Evolutionary conservation across 2,113 vertebrate species (phyloP).

Genomic region (Melanerpes formicivorus): DNA sequence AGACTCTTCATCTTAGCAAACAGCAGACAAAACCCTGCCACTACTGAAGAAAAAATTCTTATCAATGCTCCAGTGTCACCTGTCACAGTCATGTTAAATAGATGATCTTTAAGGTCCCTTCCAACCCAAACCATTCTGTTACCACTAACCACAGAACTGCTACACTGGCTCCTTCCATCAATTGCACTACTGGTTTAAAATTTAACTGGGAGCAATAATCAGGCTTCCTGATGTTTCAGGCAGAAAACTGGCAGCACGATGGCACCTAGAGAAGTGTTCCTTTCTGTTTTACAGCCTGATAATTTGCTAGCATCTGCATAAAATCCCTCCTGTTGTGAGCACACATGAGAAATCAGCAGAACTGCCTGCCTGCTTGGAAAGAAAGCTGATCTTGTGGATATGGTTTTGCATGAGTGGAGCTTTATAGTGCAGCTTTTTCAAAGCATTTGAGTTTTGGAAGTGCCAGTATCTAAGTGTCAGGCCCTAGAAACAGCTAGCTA

Average conservation of each 20-base stretch:
- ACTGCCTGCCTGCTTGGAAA: not conserved
- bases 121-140: not conserved
- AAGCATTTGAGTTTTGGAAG: not conserved
- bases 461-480: not conserved
- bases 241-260: not conserved
- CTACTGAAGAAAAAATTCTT: not conserved
- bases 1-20: not conserved
- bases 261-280: not conserved
- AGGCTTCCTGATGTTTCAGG: not conserved
- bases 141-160: fast-evolving
- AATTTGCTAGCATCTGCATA: not conserved
- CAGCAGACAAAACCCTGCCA: not conserved
- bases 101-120: too few species aligned
- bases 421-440: not conserved
- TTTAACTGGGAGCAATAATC: not conserved
- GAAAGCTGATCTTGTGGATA: not conserved
- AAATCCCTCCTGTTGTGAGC: not conserved
- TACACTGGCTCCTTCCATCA: not conserved
- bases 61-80: not conserved
- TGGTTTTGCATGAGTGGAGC: not conserved
- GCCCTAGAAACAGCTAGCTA: not conserved
- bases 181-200: not conserved
- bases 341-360: not conserved
- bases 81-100: not conserved
- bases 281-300: not conserved